Percentiles rank a stretch among this genome's conserved stretches.
Conservation (phyloP, 2,113 vertebrate species). For the Eublepharis macularius region DNA sequence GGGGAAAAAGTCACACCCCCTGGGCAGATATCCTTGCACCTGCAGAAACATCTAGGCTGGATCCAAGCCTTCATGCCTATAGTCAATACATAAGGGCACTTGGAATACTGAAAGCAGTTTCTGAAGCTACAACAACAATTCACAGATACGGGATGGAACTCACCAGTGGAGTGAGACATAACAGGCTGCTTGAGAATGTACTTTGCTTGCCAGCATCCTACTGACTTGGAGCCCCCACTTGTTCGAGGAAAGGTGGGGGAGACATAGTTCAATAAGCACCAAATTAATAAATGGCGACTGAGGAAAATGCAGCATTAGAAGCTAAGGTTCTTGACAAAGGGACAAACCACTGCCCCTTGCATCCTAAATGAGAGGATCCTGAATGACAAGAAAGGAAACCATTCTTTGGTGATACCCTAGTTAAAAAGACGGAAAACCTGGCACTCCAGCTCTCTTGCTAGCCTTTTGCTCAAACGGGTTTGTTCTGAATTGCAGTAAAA, state of each 20-base stretch:
- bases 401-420: neutral
- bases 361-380: neutral
- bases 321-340: neutral
- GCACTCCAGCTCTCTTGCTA: slow-evolving; percentile 61
- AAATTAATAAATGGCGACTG: neutral
- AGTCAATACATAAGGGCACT: slow-evolving; percentile 27
- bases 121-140: neutral
- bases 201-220: slow-evolving; percentile 5
- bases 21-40: no score
- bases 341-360: neutral
- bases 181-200: neutral
- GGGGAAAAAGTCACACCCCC: no score
- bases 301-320: neutral
- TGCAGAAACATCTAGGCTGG: no score
- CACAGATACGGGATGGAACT: neutral
- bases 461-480: slow-evolving; percentile 66
- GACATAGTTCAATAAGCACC: no score
- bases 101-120: slow-evolving; percentile 43
- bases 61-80: neutral
- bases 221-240: no score
- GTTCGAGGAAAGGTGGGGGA: no score
- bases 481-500: neutral
- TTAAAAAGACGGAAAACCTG: neutral
- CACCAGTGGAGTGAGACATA: no score
- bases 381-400: neutral